These are phyloP conservation scores for Phalacrocorax brasilianus DNA, from an alignment of 2,113 vertebrate genomes.

Conservation along the genomic window DNA sequence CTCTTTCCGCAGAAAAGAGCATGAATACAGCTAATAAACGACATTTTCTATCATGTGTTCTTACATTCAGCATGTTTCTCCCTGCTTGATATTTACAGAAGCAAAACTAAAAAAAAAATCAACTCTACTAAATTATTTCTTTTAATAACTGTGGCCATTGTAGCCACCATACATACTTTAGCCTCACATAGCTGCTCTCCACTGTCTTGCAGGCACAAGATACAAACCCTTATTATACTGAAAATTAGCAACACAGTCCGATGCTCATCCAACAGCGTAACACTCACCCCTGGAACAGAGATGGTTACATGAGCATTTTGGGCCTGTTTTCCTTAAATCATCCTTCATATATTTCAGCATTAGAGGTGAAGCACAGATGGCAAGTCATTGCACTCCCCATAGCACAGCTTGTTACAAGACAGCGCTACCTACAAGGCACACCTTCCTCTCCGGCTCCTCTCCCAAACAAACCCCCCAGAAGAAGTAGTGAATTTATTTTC, in stretches of 20 bases:
- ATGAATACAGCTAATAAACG: not conserved
- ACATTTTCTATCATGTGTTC: not conserved
- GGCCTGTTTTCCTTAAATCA: not conserved
- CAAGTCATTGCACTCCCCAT: rapidly evolving
- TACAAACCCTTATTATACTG: not conserved
- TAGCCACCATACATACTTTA: not conserved
- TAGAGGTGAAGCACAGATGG: not conserved
- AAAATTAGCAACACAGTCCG: not conserved
- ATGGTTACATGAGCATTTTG: not conserved
- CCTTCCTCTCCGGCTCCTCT: not conserved
- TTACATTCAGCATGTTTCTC: not conserved
- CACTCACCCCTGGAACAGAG: not conserved
- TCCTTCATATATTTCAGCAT: not conserved
- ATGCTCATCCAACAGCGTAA: not conserved
- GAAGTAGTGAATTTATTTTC: not conserved
- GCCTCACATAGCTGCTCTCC: not conserved
- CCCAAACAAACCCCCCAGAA: not conserved
- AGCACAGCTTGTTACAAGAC: not conserved
- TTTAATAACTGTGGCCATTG: not conserved
- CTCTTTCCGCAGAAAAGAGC: not conserved
- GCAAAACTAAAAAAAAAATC: not conserved
- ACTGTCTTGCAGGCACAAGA: rapidly evolving
- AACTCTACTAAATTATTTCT: not conserved
- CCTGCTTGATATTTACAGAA: not conserved
- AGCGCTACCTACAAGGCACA: not conserved